Evolutionary conservation across 2,113 vertebrate genomes (phyloP).

Genomic region (Gallinago media): DNA sequence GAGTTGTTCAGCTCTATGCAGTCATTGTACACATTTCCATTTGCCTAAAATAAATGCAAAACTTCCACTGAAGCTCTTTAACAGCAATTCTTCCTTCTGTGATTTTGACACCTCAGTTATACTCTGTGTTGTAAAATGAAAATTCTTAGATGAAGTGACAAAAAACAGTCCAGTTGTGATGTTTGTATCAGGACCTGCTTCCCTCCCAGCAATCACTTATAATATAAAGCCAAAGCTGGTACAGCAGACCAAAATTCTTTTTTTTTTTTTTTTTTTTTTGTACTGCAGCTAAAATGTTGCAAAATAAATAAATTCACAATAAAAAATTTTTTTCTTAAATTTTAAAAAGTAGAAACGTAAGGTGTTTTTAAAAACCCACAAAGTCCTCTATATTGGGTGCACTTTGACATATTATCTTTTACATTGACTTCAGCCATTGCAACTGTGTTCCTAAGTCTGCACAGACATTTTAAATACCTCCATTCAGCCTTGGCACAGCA

Average conservation of each 20-base stretch:
- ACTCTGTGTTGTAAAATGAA: neutral
- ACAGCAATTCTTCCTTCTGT: neutral
- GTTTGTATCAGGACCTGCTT: neutral
- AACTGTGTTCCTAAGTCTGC: neutral
- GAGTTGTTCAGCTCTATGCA: neutral
- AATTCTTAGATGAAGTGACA: neutral
- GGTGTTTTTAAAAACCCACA: neutral
- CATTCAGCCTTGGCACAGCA: neutral
- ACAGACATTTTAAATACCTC: neutral
- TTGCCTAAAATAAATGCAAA: conserved; percentile 35
- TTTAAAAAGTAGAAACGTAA: neutral
- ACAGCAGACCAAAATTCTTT: neutral
- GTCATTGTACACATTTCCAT: conserved; percentile 9
- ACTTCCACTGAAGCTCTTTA: neutral
- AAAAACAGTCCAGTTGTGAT: neutral
- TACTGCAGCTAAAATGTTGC: neutral
- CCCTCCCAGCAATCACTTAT: neutral
- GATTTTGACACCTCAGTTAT: neutral
- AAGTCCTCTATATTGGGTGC: neutral
- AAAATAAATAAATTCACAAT: neutral
- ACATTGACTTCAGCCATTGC: neutral
- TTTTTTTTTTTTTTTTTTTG: too few relatives aligned
- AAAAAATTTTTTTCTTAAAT: neutral
- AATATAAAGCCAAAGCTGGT: neutral
- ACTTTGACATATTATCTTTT: neutral